Base-by-base conservation (phyloP, 2,888 invertebrate genomes). In the Trissolcus japonicus region DNA sequence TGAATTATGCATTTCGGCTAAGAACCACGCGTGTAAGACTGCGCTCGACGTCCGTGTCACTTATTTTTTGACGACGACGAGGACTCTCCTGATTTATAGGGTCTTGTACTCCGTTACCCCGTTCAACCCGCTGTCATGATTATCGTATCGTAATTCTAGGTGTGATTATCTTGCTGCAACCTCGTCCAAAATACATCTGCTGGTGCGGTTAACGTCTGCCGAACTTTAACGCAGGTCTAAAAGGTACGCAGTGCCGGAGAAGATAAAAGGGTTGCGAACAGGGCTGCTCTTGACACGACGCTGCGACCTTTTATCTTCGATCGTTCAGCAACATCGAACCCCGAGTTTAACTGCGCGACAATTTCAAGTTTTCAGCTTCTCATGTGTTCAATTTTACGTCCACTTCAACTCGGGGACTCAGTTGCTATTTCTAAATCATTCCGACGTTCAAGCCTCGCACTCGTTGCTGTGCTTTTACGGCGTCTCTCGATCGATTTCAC, bases 171-270 rank as follows among this genome's bases (percentile, higher is more conserved):
- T 71, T 60, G 78, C 80, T 78, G 71, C 76, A 80, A 80, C 87
- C 83, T 87, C 85, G 89, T 89, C 89, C 89, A 89, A 87, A 89
- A 89, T 89, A 89, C 89, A 88, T 88, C 89, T 89, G 89, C 89
- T 86, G 86, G 83, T 88, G 86, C 87, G 87, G 88, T 88, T 88
- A 85, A 87, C 78, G 83, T 86, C 87, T 87, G 88, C 87, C 87
- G 82, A 78, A 78, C 57, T 63, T 76, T 68, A 54, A 73, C 67
- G 57, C 65, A 77, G 68, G 55, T 60, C 73, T 78, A 80, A 61
- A 75, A 61, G 68, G 76, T 76, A 74, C 66, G 66, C 56, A 76
- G 76, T 76, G 67, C 75, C 69, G 74, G 76, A 84, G 81, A 82
- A 84, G 85, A 85, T 85, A 81, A 85, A 86, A 85, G 84, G 84